Conservation (phyloP, 2,888 invertebrate genomes). For the Cheilosia impressa region DNA sequence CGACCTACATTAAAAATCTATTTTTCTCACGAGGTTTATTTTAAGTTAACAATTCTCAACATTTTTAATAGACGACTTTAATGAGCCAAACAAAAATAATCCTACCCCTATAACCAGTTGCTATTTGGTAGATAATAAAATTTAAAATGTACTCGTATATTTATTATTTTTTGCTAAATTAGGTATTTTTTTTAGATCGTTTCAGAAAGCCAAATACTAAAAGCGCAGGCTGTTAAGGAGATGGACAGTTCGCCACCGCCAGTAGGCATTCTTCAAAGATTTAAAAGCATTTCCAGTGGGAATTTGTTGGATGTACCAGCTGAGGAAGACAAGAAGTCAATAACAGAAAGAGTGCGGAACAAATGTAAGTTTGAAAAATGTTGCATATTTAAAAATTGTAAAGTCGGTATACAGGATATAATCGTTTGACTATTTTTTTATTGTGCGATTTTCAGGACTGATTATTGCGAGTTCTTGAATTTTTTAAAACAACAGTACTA, state of each 20-base stretch:
- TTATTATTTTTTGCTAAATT: not conserved
- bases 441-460: no score
- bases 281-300: slow-evolving; percentile 82
- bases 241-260: slow-evolving; percentile 77
- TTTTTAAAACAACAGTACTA: no score
- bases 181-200: slow-evolving; percentile 78
- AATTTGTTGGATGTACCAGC: slow-evolving; percentile 80
- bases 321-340: slow-evolving; percentile 82
- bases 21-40: no score
- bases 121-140: no score
- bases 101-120: no score
- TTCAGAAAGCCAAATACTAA: slow-evolving; percentile 81
- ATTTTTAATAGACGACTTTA: no score
- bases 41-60: no score
- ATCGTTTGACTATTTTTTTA: no score
- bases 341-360: slow-evolving; percentile 80
- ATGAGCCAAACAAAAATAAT: no score
- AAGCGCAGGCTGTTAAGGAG: slow-evolving; percentile 80
- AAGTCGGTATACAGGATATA: no score
- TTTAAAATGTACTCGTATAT: no score
- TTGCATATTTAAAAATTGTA: not conserved
- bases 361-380: slow-evolving; percentile 78
- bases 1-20: not conserved
- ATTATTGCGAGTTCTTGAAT: no score
- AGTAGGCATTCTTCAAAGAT: slow-evolving; percentile 77